Base-by-base conservation (phyloP, 1,140 invertebrate species). In the Marisa cornuarietis region DNA sequence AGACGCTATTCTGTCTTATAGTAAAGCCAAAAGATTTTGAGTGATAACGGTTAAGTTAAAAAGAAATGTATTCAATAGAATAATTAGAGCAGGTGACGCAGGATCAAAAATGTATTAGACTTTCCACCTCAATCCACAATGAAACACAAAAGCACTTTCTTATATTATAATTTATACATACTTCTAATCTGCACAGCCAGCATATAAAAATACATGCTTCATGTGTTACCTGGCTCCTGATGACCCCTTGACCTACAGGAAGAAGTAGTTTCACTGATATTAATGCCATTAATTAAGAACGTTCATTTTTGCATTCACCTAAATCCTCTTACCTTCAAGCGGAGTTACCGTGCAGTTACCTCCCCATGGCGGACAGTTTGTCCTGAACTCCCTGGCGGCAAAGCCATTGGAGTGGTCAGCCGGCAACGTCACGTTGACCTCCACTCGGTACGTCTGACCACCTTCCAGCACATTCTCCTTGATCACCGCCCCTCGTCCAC, bases 281-380 rank as follows among this genome's bases (percentile, higher is more conserved):
- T 63, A 18, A 2, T 63, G 7, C 62, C 62, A 63, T 2, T n/a
- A n/a, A n/a, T n/a, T 14, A 7, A 63, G 62, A 63, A 4, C n/a
- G n/a, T 2, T 20, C n/a, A 63, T 63, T 63, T 63, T 63, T 63
- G 62, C 62, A 63, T n/a, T 20, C 18, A 63, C 62, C 18, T 20
- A 18, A n/a, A 63, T 2, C 18, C 18, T 2, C 18, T 63, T 13
- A 68, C n/a, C 65, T 68, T 13, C 1, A 4, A 13, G 13, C 13
- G 26, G 65, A 1, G 22, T 16, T 6, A 31, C 22, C 65, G 65
- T 31, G 65, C 65, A 68, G n/a, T n/a, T 68, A 11, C 65, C 65
- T n/a, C 65, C 65, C 65, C 65, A 68, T 4, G 65, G 65, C 11
- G 65, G 65, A 68, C 65, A 68, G 65, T 68, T 68, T 11, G 65